Evolutionary conservation across 2,888 invertebrate species (phyloP).

Genomic region (Andricus quercusramuli): DNA sequence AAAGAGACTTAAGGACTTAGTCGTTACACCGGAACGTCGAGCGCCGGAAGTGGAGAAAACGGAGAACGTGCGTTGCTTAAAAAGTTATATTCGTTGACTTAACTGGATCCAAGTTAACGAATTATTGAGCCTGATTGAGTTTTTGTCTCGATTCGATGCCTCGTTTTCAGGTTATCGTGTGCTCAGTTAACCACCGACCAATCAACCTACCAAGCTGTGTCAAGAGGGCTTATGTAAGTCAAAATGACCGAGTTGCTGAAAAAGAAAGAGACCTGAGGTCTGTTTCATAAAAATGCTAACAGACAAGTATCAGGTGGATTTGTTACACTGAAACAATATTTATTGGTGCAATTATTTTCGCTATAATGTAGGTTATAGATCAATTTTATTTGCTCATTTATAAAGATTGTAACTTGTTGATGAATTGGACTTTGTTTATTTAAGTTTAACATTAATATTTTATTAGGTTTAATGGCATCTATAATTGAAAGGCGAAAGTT

Average conservation of each 20-base stretch:
- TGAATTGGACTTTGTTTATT: background rate
- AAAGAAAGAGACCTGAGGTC: slow-evolving; percentile 28
- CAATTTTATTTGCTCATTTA: background rate
- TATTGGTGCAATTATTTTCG: slow-evolving; percentile 18
- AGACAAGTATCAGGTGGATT: slow-evolving; percentile 42
- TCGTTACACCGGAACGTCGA: slow-evolving; percentile 43
- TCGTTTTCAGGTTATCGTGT: slow-evolving; percentile 56
- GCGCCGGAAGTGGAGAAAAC: slow-evolving; percentile 54
- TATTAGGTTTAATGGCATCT: background rate
- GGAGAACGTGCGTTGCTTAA: slow-evolving; percentile 53
- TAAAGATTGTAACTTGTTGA: background rate
- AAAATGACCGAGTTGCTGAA: slow-evolving; percentile 47
- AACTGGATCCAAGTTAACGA: background rate
- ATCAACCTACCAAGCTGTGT: slow-evolving; percentile 52
- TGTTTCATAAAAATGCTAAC: slow-evolving; percentile 27
- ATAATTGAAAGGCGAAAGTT: slow-evolving; percentile 7
- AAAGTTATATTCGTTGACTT: slow-evolving; percentile 39
- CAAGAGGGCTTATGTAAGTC: slow-evolving; percentile 63
- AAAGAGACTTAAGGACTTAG: slow-evolving; percentile 41
- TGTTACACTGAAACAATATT: background rate
- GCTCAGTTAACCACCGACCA: slow-evolving; percentile 45
- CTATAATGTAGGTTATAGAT: background rate
- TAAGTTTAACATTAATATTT: background rate
- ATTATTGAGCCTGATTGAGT: slow-evolving; percentile 38
- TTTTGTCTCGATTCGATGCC: slow-evolving; percentile 46